Evolutionary conservation across 2,888 invertebrate species (phyloP).

Genomic region (Acleris emargana): DNA sequence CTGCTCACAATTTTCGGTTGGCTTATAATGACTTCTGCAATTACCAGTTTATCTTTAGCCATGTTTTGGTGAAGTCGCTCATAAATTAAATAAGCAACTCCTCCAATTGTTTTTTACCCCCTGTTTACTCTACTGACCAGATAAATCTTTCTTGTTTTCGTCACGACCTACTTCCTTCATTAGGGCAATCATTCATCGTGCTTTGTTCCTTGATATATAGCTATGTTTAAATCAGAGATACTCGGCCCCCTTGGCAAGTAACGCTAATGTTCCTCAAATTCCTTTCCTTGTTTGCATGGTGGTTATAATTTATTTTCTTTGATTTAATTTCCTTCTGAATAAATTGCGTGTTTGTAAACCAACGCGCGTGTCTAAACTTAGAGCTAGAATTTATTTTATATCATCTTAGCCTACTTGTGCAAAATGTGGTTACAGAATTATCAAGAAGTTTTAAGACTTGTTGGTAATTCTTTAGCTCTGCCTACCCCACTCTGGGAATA

Average conservation of each 20-base stretch:
- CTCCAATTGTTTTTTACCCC: constrained; percentile 16
- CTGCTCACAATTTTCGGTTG: too few species aligned
- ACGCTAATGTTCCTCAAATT: constrained; percentile 27
- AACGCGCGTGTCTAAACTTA: too few species aligned
- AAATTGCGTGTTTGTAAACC: too few species aligned
- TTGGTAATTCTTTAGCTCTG: too few species aligned
- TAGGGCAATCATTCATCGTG: constrained; percentile 40
- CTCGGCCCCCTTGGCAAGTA: constrained; percentile 22
- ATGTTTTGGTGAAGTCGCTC: neutral
- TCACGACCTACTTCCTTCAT: constrained; percentile 42
- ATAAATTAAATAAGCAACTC: constrained; percentile 5
- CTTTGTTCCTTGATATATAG: constrained; percentile 45
- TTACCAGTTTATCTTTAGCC: too few species aligned
- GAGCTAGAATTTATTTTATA: too few species aligned
- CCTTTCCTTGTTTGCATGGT: constrained; percentile 33
- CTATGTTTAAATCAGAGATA: constrained; percentile 39
- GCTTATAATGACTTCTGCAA: too few species aligned
- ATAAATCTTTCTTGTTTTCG: constrained; percentile 42
- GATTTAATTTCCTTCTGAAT: constrained; percentile 15
- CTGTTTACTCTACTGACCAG: constrained; percentile 33
- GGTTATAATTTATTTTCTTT: constrained; percentile 29
- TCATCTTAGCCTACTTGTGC: too few species aligned
- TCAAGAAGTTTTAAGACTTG: too few species aligned
- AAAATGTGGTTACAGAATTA: too few species aligned
- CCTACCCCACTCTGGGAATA: too few species aligned